phyloP scores from a whole-genome alignment of 1,140 invertebrate genomes.

The Drosophila littoralis region DNA sequence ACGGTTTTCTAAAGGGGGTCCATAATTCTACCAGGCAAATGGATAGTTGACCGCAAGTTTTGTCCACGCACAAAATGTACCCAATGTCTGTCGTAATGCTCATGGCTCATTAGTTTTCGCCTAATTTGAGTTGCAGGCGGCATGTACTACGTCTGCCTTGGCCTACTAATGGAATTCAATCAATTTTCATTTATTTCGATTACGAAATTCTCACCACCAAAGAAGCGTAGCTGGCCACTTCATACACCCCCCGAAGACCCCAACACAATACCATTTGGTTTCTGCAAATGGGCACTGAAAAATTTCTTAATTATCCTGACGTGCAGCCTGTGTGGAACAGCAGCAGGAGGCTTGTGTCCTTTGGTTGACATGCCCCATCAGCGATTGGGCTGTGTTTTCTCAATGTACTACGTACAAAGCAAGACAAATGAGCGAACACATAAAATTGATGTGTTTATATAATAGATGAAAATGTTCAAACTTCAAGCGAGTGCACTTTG shows the following conservation, averaged over 20 bases:
- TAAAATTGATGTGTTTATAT: background rate
- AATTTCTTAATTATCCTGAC: slow-evolving; percentile 82
- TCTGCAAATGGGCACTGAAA: slow-evolving; percentile 63
- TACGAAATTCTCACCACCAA: slow-evolving; percentile 66
- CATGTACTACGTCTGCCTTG: background rate
- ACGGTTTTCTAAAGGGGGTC: background rate
- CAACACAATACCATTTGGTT: background rate
- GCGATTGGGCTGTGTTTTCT: slow-evolving; percentile 47
- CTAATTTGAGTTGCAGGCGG: slow-evolving; percentile 71
- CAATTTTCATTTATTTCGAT: slow-evolving; percentile 84
- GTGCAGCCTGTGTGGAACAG: slow-evolving; percentile 43
- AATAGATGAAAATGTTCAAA: background rate
- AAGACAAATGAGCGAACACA: slow-evolving; percentile 64
- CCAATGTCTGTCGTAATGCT: slow-evolving; percentile 63
- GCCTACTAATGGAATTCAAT: slow-evolving; percentile 79
- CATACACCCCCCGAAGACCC: background rate
- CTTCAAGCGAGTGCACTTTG: background rate
- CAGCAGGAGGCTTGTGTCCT: background rate
- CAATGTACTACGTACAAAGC: slow-evolving; percentile 62
- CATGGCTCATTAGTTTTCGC: slow-evolving; percentile 78
- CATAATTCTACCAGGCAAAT: slow-evolving; percentile 39
- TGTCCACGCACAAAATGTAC: slow-evolving; percentile 25
- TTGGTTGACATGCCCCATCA: slow-evolving; percentile 62
- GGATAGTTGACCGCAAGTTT: slow-evolving; percentile 50
- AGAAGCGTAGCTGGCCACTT: slow-evolving; percentile 26